Evolutionary conservation across 2,797 vertebrate genomes (phyloP).

Genomic region (Enteromius trimaculatus): DNA sequence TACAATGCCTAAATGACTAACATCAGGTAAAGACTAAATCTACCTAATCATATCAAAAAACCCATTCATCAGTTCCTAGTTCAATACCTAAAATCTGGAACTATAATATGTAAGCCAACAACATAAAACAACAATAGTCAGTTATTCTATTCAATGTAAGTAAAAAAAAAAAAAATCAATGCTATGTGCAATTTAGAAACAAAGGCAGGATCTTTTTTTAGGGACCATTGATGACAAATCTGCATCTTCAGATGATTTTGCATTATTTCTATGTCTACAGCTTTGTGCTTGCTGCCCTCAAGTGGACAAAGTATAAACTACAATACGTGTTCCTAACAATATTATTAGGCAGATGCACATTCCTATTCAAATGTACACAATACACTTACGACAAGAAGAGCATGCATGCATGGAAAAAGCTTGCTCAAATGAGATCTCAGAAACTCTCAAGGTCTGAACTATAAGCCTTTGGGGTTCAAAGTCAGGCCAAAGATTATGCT

Average conservation of each 20-base stretch:
- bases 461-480: not conserved
- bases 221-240: not conserved
- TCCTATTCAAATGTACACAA: not conserved
- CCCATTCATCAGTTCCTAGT: not conserved
- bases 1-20: not conserved
- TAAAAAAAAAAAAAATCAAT: not conserved
- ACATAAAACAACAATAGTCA: not conserved
- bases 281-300: constrained; percentile 37
- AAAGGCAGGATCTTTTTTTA: not conserved
- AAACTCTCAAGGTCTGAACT: not conserved
- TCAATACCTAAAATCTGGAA: not conserved
- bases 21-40: not conserved
- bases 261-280: not conserved
- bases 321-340: not conserved
- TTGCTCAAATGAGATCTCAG: not conserved
- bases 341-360: not conserved
- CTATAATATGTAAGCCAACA: not conserved
- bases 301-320: constrained; percentile 13
- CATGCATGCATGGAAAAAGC: not conserved
- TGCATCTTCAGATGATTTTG: not conserved
- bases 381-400: not conserved
- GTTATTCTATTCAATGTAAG: not conserved
- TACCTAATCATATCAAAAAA: not conserved
- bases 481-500: not conserved
- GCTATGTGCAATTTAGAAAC: not conserved